Evolutionary conservation across 2,113 vertebrate genomes (phyloP).

Genomic region (Tetrao urogallus): DNA sequence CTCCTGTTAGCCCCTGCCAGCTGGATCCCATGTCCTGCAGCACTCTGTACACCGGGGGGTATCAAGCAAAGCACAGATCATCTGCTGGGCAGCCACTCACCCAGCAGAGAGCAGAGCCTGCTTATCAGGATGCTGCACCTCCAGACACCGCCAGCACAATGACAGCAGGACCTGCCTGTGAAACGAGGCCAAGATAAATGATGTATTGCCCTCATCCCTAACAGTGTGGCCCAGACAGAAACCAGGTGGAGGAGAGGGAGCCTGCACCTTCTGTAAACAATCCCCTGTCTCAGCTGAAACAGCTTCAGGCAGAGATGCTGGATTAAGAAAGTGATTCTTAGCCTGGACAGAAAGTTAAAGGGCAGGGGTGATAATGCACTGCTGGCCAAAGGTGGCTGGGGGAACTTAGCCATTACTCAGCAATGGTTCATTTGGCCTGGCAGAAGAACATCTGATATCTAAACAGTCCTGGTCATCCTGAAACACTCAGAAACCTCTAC

Average conservation of each 20-base stretch:
- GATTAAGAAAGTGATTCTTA: constrained; percentile 65
- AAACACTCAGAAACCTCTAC: constrained; percentile 61
- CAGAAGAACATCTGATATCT: constrained; percentile 77
- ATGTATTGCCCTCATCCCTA: constrained; percentile 67
- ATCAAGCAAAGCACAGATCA: background rate
- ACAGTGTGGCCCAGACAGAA: constrained; percentile 76
- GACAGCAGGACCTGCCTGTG: constrained; percentile 73
- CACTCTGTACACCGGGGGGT: background rate
- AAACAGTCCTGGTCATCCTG: constrained; percentile 66
- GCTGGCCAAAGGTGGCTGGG: constrained; percentile 67
- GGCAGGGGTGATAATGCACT: constrained; percentile 68
- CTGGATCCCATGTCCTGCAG: constrained; percentile 28
- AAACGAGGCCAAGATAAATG: constrained; percentile 75
- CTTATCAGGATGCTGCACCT: constrained; percentile 70
- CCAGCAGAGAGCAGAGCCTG: constrained; percentile 12
- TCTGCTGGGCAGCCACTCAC: background rate
- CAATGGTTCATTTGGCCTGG: constrained; percentile 69
- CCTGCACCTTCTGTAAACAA: constrained; percentile 78
- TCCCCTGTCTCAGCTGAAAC: constrained; percentile 48
- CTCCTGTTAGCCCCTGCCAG: constrained; percentile 32
- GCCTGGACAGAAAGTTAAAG: constrained; percentile 70
- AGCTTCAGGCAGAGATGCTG: constrained; percentile 50
- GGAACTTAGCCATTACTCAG: constrained; percentile 71
- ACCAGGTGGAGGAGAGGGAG: constrained; percentile 74
- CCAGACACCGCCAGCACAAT: constrained; percentile 43